A percentile compares a stretch with the other conserved stretches of the same genome.
These are phyloP conservation scores for Hyppa rectilinea DNA, from an alignment of 2,888 invertebrate genomes.

Conservation along the genomic window DNA sequence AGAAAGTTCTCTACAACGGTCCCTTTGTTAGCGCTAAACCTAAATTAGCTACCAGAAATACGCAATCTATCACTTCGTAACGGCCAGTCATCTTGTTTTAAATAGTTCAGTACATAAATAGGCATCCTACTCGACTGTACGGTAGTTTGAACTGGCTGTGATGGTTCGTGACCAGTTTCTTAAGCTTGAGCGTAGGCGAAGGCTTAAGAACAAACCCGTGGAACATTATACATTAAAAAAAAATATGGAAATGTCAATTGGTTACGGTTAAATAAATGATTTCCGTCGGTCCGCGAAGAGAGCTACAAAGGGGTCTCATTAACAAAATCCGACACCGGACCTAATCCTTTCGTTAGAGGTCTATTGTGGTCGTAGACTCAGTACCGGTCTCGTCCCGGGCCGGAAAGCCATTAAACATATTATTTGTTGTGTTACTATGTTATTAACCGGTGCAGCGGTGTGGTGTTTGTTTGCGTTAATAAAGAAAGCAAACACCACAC, in stretches of 20 bases:
- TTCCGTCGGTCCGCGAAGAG: slow-evolving; percentile 81
- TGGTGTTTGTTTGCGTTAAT: slow-evolving; percentile 53
- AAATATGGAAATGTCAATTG: slow-evolving; percentile 82
- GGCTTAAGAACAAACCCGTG: slow-evolving; percentile 76
- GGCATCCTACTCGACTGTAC: slow-evolving; percentile 57
- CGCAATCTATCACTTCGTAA: slow-evolving; percentile 58
- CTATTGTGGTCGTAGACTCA: slow-evolving; percentile 78
- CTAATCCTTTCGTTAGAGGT: slow-evolving; percentile 89
- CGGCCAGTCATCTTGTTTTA: slow-evolving; percentile 61
- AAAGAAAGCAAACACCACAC: no score
- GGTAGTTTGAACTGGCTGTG: slow-evolving; percentile 59
- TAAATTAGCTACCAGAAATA: slow-evolving; percentile 57
- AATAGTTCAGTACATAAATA: slow-evolving; percentile 60
- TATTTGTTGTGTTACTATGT: slow-evolving; percentile 74
- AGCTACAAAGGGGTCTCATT: slow-evolving; percentile 86
- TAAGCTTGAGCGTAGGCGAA: slow-evolving; percentile 73
- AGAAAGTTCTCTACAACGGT: slow-evolving; percentile 30
- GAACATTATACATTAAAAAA: slow-evolving; percentile 74
- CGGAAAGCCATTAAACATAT: slow-evolving; percentile 69
- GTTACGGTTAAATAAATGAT: slow-evolving; percentile 86
- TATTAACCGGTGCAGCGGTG: slow-evolving; percentile 57
- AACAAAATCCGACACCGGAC: slow-evolving; percentile 84
- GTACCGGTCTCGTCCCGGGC: slow-evolving; percentile 46
- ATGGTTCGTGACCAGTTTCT: slow-evolving; percentile 64
- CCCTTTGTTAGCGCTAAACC: slow-evolving; percentile 29